Conservation (phyloP, 2,888 invertebrate species). For the Acanthopleura granulata region DNA sequence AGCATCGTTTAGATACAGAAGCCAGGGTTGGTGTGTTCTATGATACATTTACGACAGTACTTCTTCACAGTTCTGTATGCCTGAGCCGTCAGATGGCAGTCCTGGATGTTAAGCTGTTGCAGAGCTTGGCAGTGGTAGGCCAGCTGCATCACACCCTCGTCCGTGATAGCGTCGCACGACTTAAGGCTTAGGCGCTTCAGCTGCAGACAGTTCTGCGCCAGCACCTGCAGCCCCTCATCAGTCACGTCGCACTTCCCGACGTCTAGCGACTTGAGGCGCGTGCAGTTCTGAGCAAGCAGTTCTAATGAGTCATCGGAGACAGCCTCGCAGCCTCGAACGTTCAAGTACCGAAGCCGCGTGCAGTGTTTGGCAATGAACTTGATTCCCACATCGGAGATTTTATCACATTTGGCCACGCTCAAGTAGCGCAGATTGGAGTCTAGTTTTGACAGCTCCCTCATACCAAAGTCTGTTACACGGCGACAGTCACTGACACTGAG, state of each 20-base stretch:
- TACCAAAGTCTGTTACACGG: constrained; percentile 87
- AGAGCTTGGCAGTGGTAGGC: constrained; percentile 91
- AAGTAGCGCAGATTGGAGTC: constrained; percentile 91
- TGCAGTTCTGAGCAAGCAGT: constrained; percentile 87
- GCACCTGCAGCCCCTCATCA: constrained; percentile 86
- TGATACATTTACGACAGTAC: constrained; percentile 91
- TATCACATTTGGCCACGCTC: constrained; percentile 93
- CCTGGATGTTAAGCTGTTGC: constrained; percentile 92
- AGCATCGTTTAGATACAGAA: constrained; percentile 73
- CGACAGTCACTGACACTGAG: constrained; percentile 88
- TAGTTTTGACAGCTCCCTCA: constrained; percentile 88
- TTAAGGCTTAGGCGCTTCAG: constrained; percentile 89
- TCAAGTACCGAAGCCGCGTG: constrained; percentile 87
- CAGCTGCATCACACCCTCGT: constrained; percentile 87
- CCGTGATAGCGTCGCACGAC: constrained; percentile 92
- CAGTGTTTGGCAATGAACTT: constrained; percentile 89
- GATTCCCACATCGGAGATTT: constrained; percentile 86
- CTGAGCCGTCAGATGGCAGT: constrained; percentile 89
- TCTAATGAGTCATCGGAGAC: constrained; percentile 94
- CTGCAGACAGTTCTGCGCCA: constrained; percentile 84
- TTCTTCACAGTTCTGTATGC: constrained; percentile 93
- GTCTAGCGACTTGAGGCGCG: constrained; percentile 87
- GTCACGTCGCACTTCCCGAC: constrained; percentile 95
- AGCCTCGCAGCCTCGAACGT: constrained; percentile 92
- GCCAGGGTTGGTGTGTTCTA: constrained; percentile 95